Conservation (phyloP, 1,140 invertebrate species). For the Ooceraea biroi region DNA sequence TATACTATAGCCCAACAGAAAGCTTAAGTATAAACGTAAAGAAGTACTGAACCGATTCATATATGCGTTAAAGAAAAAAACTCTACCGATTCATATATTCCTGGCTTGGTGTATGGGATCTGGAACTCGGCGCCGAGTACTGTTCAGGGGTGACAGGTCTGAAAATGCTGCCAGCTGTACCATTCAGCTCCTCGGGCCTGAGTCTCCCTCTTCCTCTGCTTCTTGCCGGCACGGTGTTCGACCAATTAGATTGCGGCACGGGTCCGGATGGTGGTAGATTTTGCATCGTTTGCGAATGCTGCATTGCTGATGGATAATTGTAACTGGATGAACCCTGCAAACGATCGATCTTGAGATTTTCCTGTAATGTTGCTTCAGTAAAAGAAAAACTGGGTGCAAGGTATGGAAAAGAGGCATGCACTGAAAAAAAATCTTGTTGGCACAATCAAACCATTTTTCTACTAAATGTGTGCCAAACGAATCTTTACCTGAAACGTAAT, state of each 20-base stretch:
- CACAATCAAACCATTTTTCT: no score
- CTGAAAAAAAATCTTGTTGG: no score
- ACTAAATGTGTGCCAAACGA: constrained; percentile 3
- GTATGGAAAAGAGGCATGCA: background rate
- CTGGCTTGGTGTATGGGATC: constrained; percentile 86
- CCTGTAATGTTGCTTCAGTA: constrained; percentile 1
- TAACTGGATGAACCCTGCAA: constrained; percentile 77
- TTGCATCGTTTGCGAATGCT: constrained; percentile 82
- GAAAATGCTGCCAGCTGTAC: constrained; percentile 73
- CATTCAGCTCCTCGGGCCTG: constrained; percentile 83
- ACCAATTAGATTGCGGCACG: constrained; percentile 81
- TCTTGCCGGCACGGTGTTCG: constrained; percentile 86
- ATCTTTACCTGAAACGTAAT: constrained; percentile 84
- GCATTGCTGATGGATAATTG: constrained; percentile 77
- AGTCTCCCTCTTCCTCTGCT: constrained; percentile 86
- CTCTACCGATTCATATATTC: constrained; percentile 82
- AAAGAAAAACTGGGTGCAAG: constrained; percentile 1
- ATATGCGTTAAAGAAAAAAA: no score
- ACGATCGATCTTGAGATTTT: background rate
- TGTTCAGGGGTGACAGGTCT: constrained; percentile 87
- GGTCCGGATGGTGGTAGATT: constrained; percentile 79
- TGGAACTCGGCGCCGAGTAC: constrained; percentile 84
- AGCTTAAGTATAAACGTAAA: constrained; percentile 7
- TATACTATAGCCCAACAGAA: background rate
- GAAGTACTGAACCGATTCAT: constrained; percentile 70